These are phyloP conservation scores for Saccostrea echinata DNA, from an alignment of 1,140 invertebrate genomes.

Conservation along the genomic window DNA sequence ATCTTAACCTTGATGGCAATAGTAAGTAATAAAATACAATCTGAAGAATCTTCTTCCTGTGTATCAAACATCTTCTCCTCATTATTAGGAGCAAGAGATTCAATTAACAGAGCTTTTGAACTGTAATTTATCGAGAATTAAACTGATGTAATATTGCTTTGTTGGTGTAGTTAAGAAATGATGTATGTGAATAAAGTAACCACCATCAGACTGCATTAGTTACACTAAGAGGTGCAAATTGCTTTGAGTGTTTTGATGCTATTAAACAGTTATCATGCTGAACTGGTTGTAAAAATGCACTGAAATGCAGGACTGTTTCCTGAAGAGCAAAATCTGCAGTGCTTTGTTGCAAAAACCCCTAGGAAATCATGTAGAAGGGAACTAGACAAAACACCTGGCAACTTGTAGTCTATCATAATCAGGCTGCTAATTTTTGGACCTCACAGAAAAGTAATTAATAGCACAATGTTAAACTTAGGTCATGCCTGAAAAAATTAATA, in stretches of 20 bases:
- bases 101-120: constrained; percentile 13
- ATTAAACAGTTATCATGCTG: not conserved
- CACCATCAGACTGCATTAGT: not conserved
- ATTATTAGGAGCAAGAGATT: not conserved
- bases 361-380: not conserved
- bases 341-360: not conserved
- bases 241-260: not conserved
- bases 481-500: not conserved
- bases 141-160: constrained; percentile 5
- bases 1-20: constrained; percentile 95
- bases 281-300: not conserved
- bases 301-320: not conserved
- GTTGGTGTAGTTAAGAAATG: not conserved
- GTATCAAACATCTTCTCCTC: not conserved
- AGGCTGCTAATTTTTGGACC: not conserved
- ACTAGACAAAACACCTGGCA: constrained; percentile 16
- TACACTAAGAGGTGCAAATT: not conserved
- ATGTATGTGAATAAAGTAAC: not conserved
- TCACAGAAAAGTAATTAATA: not conserved
- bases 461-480: not conserved
- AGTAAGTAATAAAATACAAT: constrained; percentile 82
- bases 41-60: not conserved
- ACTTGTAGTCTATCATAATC: not conserved
- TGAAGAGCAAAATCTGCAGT: not conserved
- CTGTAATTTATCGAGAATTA: not conserved